These are phyloP conservation scores for Microctenopoma stevenorrisi DNA, from an alignment of 2,797 vertebrate species.

Conservation along the genomic window DNA sequence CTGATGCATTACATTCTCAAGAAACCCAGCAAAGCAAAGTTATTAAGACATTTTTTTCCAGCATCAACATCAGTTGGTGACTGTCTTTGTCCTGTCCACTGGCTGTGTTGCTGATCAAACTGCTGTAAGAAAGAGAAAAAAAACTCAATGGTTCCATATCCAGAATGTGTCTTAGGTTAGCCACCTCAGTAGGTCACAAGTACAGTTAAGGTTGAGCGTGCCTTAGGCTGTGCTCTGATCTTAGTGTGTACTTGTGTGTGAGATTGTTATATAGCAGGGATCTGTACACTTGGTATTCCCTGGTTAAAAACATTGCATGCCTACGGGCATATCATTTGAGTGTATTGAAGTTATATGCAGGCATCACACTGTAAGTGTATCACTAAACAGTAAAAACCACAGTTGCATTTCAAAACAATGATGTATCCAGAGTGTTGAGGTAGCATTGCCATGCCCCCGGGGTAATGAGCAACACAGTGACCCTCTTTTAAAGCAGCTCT, in stretches of 20 bases:
- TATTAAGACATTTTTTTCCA: background rate
- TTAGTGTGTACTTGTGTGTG: background rate
- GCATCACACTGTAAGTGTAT: conserved; percentile 21
- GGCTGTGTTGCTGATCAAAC: background rate
- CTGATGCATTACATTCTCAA: background rate
- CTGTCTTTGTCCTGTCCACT: background rate
- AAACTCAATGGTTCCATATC: background rate
- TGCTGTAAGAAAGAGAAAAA: background rate
- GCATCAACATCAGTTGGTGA: background rate
- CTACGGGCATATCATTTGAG: conserved; percentile 25
- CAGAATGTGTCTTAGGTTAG: conserved; percentile 11
- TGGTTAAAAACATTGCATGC: background rate
- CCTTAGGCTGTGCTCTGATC: conserved; percentile 32
- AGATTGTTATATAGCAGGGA: conserved; percentile 3
- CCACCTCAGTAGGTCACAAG: conserved; percentile 30
- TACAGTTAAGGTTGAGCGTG: background rate
- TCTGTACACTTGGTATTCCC: conserved; percentile 1
- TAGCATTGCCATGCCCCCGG: conserved; percentile 30
- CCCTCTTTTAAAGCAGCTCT: conserved; percentile 16
- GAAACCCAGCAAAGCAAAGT: background rate
- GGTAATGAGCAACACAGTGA: conserved; percentile 40
- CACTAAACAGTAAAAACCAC: conserved; percentile 26
- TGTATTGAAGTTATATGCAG: conserved; percentile 20
- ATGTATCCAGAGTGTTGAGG: conserved; percentile 16
- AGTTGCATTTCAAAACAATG: conserved; percentile 46